These are phyloP conservation scores for Diaphora mendica DNA, from an alignment of 2,888 invertebrate species.

Conservation along the genomic window DNA sequence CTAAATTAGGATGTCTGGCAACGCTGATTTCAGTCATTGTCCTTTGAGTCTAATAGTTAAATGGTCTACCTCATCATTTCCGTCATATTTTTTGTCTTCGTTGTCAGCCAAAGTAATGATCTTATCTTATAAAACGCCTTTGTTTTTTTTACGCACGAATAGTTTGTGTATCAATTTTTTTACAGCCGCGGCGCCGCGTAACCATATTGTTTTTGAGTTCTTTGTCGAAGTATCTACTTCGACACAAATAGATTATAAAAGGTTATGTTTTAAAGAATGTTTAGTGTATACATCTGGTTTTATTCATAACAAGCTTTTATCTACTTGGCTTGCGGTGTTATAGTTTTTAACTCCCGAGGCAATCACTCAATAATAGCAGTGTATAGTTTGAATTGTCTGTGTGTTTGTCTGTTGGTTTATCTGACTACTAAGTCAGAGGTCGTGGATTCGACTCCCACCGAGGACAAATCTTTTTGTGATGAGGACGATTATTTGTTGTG, in stretches of 20 bases:
- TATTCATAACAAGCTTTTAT: not conserved
- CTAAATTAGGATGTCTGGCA: too few species aligned
- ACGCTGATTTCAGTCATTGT: not conserved
- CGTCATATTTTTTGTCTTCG: not conserved
- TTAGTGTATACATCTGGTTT: not conserved
- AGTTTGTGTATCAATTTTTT: not conserved
- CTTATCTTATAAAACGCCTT: not conserved
- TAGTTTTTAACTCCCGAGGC: not conserved
- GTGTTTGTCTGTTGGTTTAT: too few species aligned
- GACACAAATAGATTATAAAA: not conserved
- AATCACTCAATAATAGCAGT: not conserved
- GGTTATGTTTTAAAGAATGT: not conserved
- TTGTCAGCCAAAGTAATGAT: slow-evolving; percentile 5
- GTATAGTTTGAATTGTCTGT: too few species aligned
- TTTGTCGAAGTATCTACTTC: not conserved
- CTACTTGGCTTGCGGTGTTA: not conserved
- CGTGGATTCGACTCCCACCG: too few species aligned
- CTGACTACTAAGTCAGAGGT: too few species aligned
- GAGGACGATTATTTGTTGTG: too few species aligned
- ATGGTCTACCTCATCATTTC: not conserved
- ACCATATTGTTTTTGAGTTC: not conserved
- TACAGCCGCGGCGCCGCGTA: not conserved
- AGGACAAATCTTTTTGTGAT: too few species aligned
- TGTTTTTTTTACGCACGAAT: not conserved
- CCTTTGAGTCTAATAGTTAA: not conserved